A percentile compares a stretch with the other conserved stretches of the same genome.
Conservation (phyloP, 2,888 invertebrate genomes). For the Stegana nigrithorax region DNA sequence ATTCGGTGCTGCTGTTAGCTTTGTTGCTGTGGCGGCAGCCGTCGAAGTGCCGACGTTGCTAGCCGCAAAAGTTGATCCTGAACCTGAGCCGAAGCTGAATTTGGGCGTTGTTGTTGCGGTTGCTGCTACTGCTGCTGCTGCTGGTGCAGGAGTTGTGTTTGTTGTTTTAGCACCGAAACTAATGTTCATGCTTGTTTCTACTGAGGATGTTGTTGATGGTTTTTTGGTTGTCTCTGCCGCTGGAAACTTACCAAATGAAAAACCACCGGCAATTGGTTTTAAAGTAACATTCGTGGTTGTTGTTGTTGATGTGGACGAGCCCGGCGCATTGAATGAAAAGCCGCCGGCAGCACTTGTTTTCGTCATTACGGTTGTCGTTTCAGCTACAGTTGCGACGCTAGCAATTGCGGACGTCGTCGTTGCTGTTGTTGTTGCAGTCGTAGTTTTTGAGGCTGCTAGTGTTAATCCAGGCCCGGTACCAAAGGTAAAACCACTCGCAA, state of each 20-base stretch:
- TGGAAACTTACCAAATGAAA: too few relatives aligned
- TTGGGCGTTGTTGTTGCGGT: neutral
- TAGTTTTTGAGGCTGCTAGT: neutral
- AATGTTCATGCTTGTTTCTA: neutral
- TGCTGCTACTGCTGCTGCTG: slow-evolving; percentile 16
- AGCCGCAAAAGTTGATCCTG: neutral
- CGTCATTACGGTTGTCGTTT: too few relatives aligned
- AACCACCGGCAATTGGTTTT: neutral
- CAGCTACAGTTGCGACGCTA: too few relatives aligned
- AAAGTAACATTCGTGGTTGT: neutral
- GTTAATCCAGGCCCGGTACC: too few relatives aligned
- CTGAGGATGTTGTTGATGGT: neutral
- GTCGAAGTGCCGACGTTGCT: neutral
- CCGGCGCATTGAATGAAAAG: too few relatives aligned
- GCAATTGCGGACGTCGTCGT: neutral
- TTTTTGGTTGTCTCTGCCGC: neutral
- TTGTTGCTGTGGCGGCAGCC: neutral
- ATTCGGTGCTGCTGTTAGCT: neutral
- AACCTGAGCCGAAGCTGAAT: too few relatives aligned
- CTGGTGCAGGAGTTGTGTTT: neutral
- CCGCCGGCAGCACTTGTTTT: too few relatives aligned
- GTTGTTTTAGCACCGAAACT: neutral
- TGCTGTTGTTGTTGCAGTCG: slow-evolving; percentile 14
- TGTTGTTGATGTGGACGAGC: neutral
- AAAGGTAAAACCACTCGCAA: too few relatives aligned